Percentiles rank a stretch among this genome's conserved stretches.
Evolutionary conservation across 2,113 vertebrate genomes (phyloP).

Genomic region (Upupa epops): DNA sequence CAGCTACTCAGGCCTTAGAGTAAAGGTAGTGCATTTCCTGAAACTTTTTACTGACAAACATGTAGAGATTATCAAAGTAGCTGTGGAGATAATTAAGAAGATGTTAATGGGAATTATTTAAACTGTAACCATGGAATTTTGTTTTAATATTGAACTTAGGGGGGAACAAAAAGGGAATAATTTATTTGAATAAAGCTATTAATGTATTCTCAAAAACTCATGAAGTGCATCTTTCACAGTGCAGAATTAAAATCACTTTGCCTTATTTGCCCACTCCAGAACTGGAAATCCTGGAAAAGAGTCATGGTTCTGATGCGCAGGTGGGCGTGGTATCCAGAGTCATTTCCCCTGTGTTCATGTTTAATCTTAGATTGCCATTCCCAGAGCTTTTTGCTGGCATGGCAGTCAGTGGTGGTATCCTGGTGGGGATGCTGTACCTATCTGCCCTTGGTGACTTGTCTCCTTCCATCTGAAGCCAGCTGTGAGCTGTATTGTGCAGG

Average conservation of each 20-base stretch:
- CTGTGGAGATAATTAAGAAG: background rate
- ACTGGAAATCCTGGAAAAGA: background rate
- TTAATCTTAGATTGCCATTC: background rate
- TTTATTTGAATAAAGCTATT: background rate
- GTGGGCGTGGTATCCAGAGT: background rate
- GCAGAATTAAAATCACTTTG: background rate
- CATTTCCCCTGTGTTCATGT: background rate
- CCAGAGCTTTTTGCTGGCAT: background rate
- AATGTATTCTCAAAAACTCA: background rate
- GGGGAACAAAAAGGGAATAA: background rate
- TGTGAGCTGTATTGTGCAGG: too few relatives aligned
- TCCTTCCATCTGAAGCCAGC: background rate
- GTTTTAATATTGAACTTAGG: background rate
- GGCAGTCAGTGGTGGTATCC: fast-evolving
- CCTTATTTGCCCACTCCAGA: background rate
- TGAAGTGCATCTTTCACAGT: background rate
- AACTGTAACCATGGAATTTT: background rate
- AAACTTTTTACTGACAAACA: background rate
- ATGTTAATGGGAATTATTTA: background rate
- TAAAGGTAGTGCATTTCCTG: background rate
- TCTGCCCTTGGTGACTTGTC: background rate
- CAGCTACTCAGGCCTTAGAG: fast-evolving
- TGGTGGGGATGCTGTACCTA: background rate
- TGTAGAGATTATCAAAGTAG: background rate
- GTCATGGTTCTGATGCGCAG: background rate